phyloP scores from a whole-genome alignment of 2,797 vertebrate species.

The Pteropus rufus region DNA sequence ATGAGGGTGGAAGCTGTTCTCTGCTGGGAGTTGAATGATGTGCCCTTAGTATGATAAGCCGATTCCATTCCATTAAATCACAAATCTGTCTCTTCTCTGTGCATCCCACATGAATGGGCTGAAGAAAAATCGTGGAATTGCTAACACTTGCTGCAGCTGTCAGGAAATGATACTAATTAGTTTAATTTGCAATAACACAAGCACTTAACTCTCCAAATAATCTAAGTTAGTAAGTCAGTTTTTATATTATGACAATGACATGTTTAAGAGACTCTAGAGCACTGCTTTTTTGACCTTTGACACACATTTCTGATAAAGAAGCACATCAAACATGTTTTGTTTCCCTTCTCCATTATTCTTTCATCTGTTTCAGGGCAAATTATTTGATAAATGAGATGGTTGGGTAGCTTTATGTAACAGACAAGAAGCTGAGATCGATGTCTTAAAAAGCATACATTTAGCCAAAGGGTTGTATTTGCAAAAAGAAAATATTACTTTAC shows the following conservation, averaged over 20 bases:
- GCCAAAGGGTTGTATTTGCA: conserved; percentile 3
- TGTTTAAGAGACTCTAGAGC: conserved; percentile 78
- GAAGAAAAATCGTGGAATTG: conserved; percentile 82
- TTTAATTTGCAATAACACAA: conserved; percentile 89
- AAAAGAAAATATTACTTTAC: conserved; percentile 3
- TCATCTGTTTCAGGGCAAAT: conserved; percentile 74
- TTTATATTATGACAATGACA: conserved; percentile 81
- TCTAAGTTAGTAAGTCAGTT: conserved; percentile 85
- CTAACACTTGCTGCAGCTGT: conserved; percentile 84
- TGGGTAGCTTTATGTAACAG: conserved; percentile 47
- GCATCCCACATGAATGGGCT: conserved; percentile 78
- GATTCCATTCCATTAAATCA: conserved; percentile 82
- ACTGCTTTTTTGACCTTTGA: conserved; percentile 84
- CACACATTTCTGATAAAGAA: conserved; percentile 76
- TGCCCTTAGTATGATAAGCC: conserved; percentile 77
- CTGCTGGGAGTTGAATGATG: conserved; percentile 67
- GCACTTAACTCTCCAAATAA: conserved; percentile 87
- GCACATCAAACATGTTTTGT: conserved; percentile 52
- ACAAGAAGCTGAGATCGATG: conserved; percentile 44
- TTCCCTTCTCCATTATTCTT: conserved; percentile 64
- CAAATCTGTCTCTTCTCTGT: conserved; percentile 78
- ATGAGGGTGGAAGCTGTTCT: conserved; percentile 51
- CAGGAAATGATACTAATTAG: conserved; percentile 87
- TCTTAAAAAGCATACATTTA: conserved; percentile 41
- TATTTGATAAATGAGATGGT: conserved; percentile 60